Evolutionary conservation across 2,888 invertebrate genomes (phyloP).

Genomic region (Galeruca laticollis): DNA sequence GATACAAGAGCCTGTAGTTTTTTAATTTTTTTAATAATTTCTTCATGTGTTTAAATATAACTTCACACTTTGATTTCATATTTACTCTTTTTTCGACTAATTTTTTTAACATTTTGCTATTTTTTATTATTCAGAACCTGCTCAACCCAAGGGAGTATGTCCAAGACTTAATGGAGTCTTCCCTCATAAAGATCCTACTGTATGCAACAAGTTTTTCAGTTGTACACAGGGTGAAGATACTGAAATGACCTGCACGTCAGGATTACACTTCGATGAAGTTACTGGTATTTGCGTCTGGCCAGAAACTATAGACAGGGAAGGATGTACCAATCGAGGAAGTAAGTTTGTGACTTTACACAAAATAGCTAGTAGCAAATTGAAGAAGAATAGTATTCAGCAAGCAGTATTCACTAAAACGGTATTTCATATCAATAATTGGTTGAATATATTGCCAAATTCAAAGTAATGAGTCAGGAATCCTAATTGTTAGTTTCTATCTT

Average conservation of each 20-base stretch:
- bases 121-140: constrained; percentile 74
- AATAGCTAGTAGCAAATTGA: too few relatives aligned
- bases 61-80: too few relatives aligned
- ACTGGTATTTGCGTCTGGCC: constrained; percentile 94
- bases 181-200: constrained; percentile 84
- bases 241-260: constrained; percentile 87
- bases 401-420: too few relatives aligned
- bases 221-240: constrained; percentile 88
- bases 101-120: not conserved
- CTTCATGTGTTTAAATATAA: too few relatives aligned
- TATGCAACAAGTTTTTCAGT: constrained; percentile 90
- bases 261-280: constrained; percentile 90
- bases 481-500: too few relatives aligned
- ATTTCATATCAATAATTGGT: too few relatives aligned
- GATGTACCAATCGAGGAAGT: constrained; percentile 70
- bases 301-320: constrained; percentile 80
- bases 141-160: constrained; percentile 78
- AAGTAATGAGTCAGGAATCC: too few relatives aligned
- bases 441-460: too few relatives aligned
- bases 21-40: too few relatives aligned
- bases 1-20: too few relatives aligned
- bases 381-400: too few relatives aligned
- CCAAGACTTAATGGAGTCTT: constrained; percentile 92
- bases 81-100: not conserved
- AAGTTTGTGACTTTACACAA: constrained; percentile 53